These are phyloP conservation scores for Ophion slaviceki DNA, from an alignment of 2,888 invertebrate genomes.

Conservation along the genomic window DNA sequence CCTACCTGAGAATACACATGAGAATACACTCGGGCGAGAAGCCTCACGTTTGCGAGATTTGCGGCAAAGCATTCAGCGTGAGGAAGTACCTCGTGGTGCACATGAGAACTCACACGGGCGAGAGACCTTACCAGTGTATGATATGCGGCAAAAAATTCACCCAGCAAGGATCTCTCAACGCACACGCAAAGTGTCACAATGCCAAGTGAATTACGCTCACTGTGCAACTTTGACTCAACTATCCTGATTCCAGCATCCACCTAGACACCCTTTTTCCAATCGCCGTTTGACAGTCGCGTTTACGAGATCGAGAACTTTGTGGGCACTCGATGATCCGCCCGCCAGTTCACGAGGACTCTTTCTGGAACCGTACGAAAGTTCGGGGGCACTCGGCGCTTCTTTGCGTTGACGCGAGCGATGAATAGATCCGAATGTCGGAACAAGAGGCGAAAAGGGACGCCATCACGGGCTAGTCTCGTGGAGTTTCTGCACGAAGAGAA, in stretches of 20 bases:
- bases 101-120: slow-evolving; percentile 79
- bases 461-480: neutral
- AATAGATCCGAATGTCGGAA: neutral
- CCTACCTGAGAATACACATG: slow-evolving; percentile 77
- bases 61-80: slow-evolving; percentile 78
- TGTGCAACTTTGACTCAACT: neutral
- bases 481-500: neutral
- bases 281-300: neutral
- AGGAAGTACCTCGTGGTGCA: slow-evolving; percentile 78
- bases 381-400: neutral
- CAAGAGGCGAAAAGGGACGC: neutral
- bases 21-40: slow-evolving; percentile 78
- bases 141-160: slow-evolving; percentile 81
- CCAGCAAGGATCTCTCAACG: slow-evolving; percentile 80
- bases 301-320: neutral
- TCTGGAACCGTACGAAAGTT: neutral
- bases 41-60: slow-evolving; percentile 77
- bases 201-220: slow-evolving; percentile 75
- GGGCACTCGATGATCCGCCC: neutral
- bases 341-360: neutral
- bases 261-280: neutral
- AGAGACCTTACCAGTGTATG: slow-evolving; percentile 79
- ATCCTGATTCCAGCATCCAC: neutral
- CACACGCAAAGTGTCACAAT: slow-evolving; percentile 78
- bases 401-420: neutral